A percentile compares a stretch with the other conserved stretches of the same genome.
Conservation (phyloP, 2,113 vertebrate species). For the Pollimyrus isidori region DNA sequence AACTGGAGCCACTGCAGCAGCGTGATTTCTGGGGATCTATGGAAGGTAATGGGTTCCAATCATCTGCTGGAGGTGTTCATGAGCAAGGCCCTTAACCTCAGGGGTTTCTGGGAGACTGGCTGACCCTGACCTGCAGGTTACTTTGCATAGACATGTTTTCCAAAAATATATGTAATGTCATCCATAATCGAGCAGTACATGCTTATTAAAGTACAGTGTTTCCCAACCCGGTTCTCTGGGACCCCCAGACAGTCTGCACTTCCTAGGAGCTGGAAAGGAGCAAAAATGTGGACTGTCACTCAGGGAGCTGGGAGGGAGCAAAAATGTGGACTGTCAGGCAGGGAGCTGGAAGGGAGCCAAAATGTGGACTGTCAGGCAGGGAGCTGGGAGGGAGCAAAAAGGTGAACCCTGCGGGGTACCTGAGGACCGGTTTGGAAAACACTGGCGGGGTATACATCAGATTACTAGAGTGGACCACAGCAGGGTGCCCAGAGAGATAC, state of each 20-base stretch:
- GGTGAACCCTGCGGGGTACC: neutral
- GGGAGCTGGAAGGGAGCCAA: neutral
- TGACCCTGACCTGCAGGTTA: neutral
- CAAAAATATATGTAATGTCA: too few species aligned
- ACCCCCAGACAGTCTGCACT: neutral
- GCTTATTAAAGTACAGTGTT: neutral
- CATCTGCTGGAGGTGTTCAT: neutral
- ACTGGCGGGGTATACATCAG: neutral
- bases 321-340: neutral
- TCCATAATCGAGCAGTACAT: too few species aligned
- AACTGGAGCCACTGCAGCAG: neutral
- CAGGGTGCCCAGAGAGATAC: neutral
- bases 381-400: neutral
- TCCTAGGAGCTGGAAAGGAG: neutral
- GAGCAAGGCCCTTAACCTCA: neutral
- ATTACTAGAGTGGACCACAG: too few species aligned
- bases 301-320: neutral
- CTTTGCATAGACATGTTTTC: neutral
- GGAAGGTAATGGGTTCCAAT: neutral
- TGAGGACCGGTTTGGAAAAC: neutral
- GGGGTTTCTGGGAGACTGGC: neutral
- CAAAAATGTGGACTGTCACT: too few species aligned
- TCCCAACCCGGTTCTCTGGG: neutral
- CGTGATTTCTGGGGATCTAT: neutral
- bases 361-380: too few species aligned